Base-by-base conservation (phyloP, 2,888 invertebrate species). In the Dryobota labecula region DNA sequence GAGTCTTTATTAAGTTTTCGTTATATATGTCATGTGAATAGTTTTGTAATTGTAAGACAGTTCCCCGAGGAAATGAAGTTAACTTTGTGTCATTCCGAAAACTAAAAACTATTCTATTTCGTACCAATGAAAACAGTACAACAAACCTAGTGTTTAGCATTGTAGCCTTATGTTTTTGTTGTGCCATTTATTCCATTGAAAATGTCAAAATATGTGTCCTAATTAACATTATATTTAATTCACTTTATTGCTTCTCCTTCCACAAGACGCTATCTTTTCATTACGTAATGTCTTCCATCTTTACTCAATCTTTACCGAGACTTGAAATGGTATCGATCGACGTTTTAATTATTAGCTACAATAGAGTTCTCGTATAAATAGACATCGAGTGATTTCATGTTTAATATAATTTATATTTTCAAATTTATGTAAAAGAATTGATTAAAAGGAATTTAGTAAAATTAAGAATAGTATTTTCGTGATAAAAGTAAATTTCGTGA, bases 401-500 rank as follows among this genome's bases (percentile, higher is more conserved):
- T 82, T 78, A 83, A 67, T 73, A 74, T 82, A 71, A 82, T 81
- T 84, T 81, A 83, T 87, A 83, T 78, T 87, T 89, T 87, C 83
- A 85, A 87, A 70, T 82, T 87, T 78, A 84, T 82, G 81, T 87
- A 86, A 86, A 91, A 88, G 87, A 92, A 94, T 94, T 94, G 92
- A 95, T 90, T 93, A 92, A 93, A 93, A 90, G 94, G 95, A 96
- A 95, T 96, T 95, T 94, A 94, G 93, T 94, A 94, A 91, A 88
- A 77, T 88, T 94, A 94, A 94, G 93, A 88, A 94, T 94, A 95
- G 93, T 93, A 92, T 94, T 95, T 94, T 94, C 93, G 95, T 95
- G 95, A 96, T 96, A 95, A 93, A 93, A 90, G 90, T 92, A 94
- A 94, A 94, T 93, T 94, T 94, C 94, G 95, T 95, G 95, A 95